Evolutionary conservation across 30 jellyfish, hydroid and myxozoan species (phyloP).

Genomic region (Nemopilema nomurai): DNA sequence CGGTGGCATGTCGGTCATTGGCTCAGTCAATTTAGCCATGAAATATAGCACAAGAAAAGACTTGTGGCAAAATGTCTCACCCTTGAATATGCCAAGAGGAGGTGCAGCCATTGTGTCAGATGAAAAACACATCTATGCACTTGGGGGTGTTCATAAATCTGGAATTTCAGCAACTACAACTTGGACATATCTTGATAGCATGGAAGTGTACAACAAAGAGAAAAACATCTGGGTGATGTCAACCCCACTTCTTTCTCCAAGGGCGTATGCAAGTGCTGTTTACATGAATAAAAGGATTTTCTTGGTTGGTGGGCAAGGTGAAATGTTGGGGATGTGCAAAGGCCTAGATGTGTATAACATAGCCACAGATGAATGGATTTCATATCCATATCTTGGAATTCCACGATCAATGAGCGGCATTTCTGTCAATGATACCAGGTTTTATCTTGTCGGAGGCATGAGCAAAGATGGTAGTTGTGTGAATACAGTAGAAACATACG

Average conservation of each 20-base stretch:
- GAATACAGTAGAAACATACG: conserved; percentile 86
- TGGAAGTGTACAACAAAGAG: conserved; percentile 81
- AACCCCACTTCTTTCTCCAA: conserved; percentile 56
- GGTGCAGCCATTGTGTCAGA: conserved; percentile 78
- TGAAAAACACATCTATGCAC: conserved; percentile 75
- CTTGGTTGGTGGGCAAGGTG: conserved; percentile 95
- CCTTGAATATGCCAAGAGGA: conserved; percentile 83
- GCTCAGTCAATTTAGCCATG: conserved; percentile 69
- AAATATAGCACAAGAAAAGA: conserved; percentile 86
- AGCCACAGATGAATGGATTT: conserved; percentile 74
- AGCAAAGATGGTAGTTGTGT: conserved; percentile 88
- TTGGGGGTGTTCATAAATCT: conserved; percentile 86
- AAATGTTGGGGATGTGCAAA: conserved; percentile 72
- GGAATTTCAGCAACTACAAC: conserved; percentile 72
- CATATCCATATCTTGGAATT: conserved; percentile 82
- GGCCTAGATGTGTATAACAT: conserved; percentile 87
- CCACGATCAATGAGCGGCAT: conserved; percentile 93
- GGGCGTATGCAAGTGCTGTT: conserved; percentile 94
- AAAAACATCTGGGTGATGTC: conserved; percentile 70
- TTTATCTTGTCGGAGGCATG: conserved; percentile 90
- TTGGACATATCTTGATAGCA: conserved; percentile 85
- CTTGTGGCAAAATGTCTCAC: conserved; percentile 86
- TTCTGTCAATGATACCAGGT: conserved; percentile 71
- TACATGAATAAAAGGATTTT: conserved; percentile 71
- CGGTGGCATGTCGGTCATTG: conserved; percentile 88